These are phyloP conservation scores for Unio pictorum DNA, from an alignment of 2,888 invertebrate species.

Conservation along the genomic window DNA sequence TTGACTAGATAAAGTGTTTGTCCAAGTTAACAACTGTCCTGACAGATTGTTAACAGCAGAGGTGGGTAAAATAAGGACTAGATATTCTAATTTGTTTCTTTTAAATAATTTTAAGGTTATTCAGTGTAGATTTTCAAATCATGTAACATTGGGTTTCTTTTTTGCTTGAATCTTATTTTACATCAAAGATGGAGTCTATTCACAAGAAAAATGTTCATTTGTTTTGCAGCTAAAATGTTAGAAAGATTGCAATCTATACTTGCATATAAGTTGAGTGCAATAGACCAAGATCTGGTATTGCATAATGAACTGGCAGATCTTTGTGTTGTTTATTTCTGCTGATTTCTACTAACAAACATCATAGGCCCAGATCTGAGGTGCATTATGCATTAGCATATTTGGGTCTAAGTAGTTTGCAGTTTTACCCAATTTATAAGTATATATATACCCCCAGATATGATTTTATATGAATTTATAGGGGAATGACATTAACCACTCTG, in stretches of 20 bases:
- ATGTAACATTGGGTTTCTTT: not conserved
- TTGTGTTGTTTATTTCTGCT: no score
- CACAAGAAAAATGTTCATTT: not conserved
- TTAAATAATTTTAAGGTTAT: not conserved
- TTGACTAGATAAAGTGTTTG: conserved; percentile 65
- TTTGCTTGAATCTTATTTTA: not conserved
- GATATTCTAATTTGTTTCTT: not conserved
- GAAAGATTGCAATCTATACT: not conserved
- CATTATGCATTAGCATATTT: no score
- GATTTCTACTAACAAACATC: no score
- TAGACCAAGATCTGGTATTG: no score
- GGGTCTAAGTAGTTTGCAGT: no score
- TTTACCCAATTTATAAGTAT: no score
- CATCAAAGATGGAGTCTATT: not conserved
- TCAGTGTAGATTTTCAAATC: not conserved
- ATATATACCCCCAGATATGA: no score
- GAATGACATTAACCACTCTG: no score
- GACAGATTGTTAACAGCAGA: conserved; percentile 73
- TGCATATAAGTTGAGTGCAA: no score
- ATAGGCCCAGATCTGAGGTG: no score
- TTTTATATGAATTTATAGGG: no score
- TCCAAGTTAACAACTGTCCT: conserved; percentile 71
- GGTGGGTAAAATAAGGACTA: conserved; percentile 33
- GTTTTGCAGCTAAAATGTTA: not conserved
- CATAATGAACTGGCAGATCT: no score